Conservation (phyloP, 2,113 vertebrate genomes). For the Oreochromis spilurus region DNA sequence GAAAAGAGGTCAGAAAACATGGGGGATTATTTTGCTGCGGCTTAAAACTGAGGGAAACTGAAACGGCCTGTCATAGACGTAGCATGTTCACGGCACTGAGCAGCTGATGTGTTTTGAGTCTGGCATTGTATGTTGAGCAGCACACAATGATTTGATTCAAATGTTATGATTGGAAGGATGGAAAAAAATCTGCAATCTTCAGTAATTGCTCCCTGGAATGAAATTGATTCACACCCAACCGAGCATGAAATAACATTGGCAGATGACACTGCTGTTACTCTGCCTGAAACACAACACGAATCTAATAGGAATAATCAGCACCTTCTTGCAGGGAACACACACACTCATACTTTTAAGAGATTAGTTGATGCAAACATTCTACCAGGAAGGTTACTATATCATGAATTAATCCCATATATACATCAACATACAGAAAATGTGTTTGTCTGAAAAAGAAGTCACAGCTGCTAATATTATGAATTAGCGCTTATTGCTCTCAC, state of each 20-base stretch:
- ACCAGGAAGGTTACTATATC: neutral
- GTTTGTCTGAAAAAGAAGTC: neutral
- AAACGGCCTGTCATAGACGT: slow-evolving; percentile 33
- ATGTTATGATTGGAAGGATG: slow-evolving; percentile 65
- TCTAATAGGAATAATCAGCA: slow-evolving; percentile 75
- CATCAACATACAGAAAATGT: neutral
- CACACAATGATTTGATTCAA: slow-evolving; percentile 66
- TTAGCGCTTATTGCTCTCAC: neutral
- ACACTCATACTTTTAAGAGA: neutral
- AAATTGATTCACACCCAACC: slow-evolving; percentile 78
- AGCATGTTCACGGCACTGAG: slow-evolving; percentile 24
- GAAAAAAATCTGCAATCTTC: slow-evolving; percentile 66
- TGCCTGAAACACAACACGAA: slow-evolving; percentile 68
- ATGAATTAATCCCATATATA: slow-evolving; percentile 18
- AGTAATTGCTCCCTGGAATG: slow-evolving; percentile 78
- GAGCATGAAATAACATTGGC: slow-evolving; percentile 80
- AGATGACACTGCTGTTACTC: slow-evolving; percentile 75
- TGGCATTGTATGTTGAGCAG: slow-evolving; percentile 53
- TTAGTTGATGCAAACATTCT: slow-evolving; percentile 25
- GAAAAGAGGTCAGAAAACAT: neutral
- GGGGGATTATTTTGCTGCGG: neutral
- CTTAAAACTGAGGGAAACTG: slow-evolving; percentile 37
- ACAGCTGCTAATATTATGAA: neutral
- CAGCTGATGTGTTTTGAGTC: slow-evolving; percentile 52
- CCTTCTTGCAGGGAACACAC: slow-evolving; percentile 45